A percentile compares a stretch with the other conserved stretches of the same genome.
Conservation (phyloP, 2,797 vertebrate species). For the Notoglanidium macrostoma region DNA sequence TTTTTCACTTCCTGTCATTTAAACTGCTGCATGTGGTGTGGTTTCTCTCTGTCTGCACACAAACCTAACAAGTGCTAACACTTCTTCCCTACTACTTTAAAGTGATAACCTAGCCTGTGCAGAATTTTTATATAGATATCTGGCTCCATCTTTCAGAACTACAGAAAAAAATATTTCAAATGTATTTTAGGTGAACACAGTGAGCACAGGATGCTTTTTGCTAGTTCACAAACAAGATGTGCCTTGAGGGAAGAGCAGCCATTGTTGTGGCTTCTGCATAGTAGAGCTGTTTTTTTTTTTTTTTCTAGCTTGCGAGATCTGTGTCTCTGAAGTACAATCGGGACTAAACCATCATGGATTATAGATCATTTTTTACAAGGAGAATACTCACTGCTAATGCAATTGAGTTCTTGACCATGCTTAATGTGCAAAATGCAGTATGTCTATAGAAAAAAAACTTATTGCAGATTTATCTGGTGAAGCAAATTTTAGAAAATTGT, state of each 20-base stretch:
- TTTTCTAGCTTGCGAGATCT: not conserved
- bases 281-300: not conserved
- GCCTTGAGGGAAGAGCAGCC: not conserved
- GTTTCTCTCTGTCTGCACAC: conserved; percentile 24
- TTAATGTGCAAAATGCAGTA: not conserved
- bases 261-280: not conserved
- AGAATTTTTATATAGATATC: not conserved
- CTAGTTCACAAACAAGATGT: not conserved
- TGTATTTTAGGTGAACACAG: not conserved
- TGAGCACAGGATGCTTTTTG: not conserved
- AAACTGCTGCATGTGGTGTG: not conserved
- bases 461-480: not conserved
- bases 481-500: not conserved
- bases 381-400: not conserved
- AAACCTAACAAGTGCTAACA: not conserved
- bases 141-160: not conserved
- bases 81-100: not conserved
- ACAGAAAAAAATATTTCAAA: not conserved
- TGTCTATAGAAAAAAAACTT: not conserved
- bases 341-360: not conserved
- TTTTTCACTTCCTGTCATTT: conserved; percentile 53
- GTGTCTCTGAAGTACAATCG: not conserved
- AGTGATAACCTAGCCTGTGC: not conserved
- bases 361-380: not conserved
- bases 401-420: not conserved